phyloP scores from a whole-genome alignment of 2,888 invertebrate species.

The Tipula vernalis region DNA sequence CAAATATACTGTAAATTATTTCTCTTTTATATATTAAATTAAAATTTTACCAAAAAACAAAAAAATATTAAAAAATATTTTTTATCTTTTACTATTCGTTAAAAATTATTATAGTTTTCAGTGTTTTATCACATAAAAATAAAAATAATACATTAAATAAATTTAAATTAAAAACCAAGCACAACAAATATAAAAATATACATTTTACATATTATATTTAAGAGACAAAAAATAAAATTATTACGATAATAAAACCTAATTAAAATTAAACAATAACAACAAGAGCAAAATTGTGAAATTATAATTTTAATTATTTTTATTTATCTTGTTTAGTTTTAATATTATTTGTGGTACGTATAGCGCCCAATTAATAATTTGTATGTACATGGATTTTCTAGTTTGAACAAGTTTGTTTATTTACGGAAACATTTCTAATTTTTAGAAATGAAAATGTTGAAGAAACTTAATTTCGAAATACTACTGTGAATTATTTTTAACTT shows the following conservation, averaged over 20 bases:
- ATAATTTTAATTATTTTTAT: neutral
- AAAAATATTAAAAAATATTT: too few relatives aligned
- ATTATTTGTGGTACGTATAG: neutral
- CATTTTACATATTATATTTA: neutral
- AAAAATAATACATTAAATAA: neutral
- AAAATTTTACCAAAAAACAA: neutral
- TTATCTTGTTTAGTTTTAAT: neutral
- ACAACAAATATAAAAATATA: neutral
- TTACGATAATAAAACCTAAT: neutral
- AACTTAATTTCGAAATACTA: neutral
- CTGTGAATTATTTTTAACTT: neutral
- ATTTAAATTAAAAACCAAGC: neutral
- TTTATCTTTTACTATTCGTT: neutral
- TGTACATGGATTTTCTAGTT: neutral
- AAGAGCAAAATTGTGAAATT: neutral
- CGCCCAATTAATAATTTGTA: neutral
- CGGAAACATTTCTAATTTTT: neutral
- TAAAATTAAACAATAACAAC: neutral
- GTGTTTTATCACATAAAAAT: neutral
- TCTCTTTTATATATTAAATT: neutral
- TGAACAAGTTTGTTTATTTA: neutral
- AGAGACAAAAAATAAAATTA: neutral
- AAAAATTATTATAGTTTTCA: neutral
- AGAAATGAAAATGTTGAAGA: neutral
- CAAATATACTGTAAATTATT: neutral